Evolutionary conservation across 2,113 vertebrate species (phyloP), one percentile per base, ranked within the genome.

Genomic region (Bufo gargarizans): DNA sequence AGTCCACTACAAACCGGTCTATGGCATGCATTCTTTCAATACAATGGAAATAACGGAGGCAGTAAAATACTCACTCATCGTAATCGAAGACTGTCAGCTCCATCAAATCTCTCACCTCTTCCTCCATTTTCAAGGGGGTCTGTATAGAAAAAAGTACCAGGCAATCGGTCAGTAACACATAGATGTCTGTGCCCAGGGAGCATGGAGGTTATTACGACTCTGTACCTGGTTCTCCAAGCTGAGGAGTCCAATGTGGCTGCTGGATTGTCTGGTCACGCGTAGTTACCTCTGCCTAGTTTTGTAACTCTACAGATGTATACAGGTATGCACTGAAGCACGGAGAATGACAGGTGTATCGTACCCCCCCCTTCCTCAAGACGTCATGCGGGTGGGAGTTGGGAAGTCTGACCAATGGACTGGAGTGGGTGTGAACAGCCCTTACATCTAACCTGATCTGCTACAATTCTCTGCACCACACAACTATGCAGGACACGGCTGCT

Each of bases 121-220:
- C 87, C 87, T 88, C 87, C 87, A 88, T 88, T 14, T 77, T 87
- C 22, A 17, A 19, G 56, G 56, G 45, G 59, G 79, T 61, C 78
- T 80, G 56, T 55, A 59, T 59, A 13, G 19, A 20, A 76, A 43
- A 1, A 19, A 49, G 4, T 16, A 45, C n/a, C 22, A 6, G 4
- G 43, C 4, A 4, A 43, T 4, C 33, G 4, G 13, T 71, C 22
- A 12, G 53, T 53, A 53, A 33, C 33, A 33, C 33, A 33, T 33
- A 33, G 33, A 33, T 33, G 33, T 33, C 33, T 33, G 33, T 33
- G 33, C 33, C 33, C 33, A 33, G 33, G 33, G 33, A 33, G 33
- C 1, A 33, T 33, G 33, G 33, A 33, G 33, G 33, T 49, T 50
- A 19, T 19, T 22, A 17, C 0, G 19, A 2, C 4, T 14, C 16